Evolutionary conservation across 1,140 invertebrate species (phyloP), one percentile per base, ranked within the genome.

Genomic region (Dryas iulia): DNA sequence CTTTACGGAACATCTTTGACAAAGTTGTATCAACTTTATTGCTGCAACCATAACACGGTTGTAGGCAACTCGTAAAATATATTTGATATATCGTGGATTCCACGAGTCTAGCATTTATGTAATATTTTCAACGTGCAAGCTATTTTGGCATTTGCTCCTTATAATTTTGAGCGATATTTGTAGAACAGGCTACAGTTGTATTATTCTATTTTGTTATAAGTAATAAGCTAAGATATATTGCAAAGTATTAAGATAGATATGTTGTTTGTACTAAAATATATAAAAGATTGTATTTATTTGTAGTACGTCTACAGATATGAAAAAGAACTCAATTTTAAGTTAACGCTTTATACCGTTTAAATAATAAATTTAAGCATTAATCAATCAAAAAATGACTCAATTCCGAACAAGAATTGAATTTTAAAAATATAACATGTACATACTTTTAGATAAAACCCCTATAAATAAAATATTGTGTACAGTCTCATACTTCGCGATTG

Each of bases 11-110:
- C 6, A 3, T 25, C 24, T 28, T 60, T 39, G 31, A 64, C 18
- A 64, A 56, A 54, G 28, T 56, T 64, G 47, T 56, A 30, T 64
- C 11, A 33, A 64, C 30, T 64, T 64, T 64, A 64, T 56, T 56
- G 61, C 52, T 23, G 12, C 23, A 33, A 56, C 21, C 61, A 56
- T 56, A 35, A 58, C 12, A 63, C 26, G 56, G 56, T 60, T 58
- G 56, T 69, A 69, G 60, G 53, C 60, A 28, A 63, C 26, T 69
- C 67, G 35, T 69, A 62, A 62, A 62, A 62, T 69, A 28, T 58
- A 63, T 69, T 63, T 69, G 24, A 63, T 69, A 69, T 69, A 63
- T 63, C 67, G 33, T 26, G 39, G 60, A 58, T 58, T 59, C 28
- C 24, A 52, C 23, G 53, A 30, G 33, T 56, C 30, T 52, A 63